Conservation (phyloP, 2,888 invertebrate genomes). For the Campaea margaritaria region DNA sequence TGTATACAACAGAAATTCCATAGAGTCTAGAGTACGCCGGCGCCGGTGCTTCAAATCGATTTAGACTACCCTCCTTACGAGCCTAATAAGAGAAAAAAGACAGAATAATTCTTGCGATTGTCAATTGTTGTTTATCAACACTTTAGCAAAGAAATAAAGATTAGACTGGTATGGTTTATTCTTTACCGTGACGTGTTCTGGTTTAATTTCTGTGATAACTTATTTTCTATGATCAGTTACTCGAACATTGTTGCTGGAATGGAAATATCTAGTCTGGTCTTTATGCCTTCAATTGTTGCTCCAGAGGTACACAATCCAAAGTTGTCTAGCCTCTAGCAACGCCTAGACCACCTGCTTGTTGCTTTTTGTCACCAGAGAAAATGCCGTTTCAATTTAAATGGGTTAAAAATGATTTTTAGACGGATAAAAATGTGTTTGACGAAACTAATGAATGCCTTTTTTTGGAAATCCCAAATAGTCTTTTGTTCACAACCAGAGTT, state of each 20-base stretch:
- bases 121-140: conserved; percentile 8
- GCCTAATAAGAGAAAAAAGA: too few species aligned
- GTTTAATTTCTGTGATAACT: too few species aligned
- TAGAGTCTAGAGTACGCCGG: too few species aligned
- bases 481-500: too few species aligned
- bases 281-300: conserved; percentile 11
- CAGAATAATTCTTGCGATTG: conserved; percentile 4
- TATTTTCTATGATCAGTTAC: too few species aligned
- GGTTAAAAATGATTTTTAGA: background rate
- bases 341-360: conserved; percentile 47
- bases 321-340: conserved; percentile 15
- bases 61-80: too few species aligned
- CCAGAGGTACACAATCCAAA: background rate
- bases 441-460: too few species aligned
- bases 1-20: too few species aligned
- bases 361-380: conserved; percentile 54
- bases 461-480: too few species aligned
- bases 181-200: background rate
- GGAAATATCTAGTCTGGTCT: conserved; percentile 18
- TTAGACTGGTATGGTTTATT: background rate
- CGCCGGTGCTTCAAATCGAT: too few species aligned
- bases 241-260: too few species aligned
- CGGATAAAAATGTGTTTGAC: too few species aligned
- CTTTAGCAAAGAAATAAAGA: conserved; percentile 7
- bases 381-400: conserved; percentile 27